Base-by-base conservation (phyloP, 35 echinoderm and acorn worm genomes). In the Apostichopus californicus region DNA sequence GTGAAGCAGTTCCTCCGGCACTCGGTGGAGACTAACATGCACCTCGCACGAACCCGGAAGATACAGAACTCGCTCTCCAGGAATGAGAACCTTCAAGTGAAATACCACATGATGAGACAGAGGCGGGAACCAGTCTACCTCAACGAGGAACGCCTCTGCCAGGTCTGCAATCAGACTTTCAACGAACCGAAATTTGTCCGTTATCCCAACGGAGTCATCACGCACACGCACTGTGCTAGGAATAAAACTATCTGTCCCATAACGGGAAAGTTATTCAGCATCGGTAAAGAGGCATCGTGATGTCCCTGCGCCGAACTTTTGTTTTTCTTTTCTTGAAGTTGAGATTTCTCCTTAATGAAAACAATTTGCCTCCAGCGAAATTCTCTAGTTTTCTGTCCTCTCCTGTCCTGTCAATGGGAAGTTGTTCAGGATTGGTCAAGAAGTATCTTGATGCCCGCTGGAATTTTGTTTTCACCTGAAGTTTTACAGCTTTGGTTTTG, bases 231-330 rank as follows among this genome's bases (percentile, higher is more conserved):
- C 56, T 99, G 97, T 63, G 97, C 97, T 1, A 94, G 97, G 79
- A 99, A 99, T 71, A 96, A 96, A 86, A 88, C 93, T n/a, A 93
- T 99, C 4, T 99, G 97, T 86, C 97, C 97, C 10, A 89, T 99
- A 0, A 96, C 97, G 12, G 97, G 97, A 54, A 86, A 93, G 55
- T 21, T 99, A 24, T 99, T 99, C 71, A 96, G 93, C 66, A 92
- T 95, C 3, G 87, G 72, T 17, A 94, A 96, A 34, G 91, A 77
- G 14, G 82, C 91, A 6, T 84, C 26, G 18, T 94, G 92, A 93
- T 46, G 59, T 60, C 21, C 34, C 5, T 28, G 75, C 75, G 20
- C 17, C 52, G 25, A 83, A 54, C 8, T 55, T 22, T 46, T 22
- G 8, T 9, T 7, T 46, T 46, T 17, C 8, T 24, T 78, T 78